Conservation (phyloP, 1,140 invertebrate genomes). For the Pectinophora gossypiella region DNA sequence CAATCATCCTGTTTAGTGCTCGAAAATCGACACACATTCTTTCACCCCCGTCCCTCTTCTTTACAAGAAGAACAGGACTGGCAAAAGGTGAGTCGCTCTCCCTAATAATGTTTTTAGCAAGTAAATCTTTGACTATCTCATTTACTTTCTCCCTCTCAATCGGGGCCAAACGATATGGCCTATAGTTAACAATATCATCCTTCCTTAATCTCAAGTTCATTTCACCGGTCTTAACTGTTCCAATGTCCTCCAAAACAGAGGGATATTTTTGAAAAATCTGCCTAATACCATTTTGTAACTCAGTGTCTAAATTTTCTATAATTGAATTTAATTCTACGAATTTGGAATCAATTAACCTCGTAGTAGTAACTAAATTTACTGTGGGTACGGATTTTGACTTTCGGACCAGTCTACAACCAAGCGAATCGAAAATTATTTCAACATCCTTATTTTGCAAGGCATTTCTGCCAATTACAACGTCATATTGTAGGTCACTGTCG, state of each 20-base stretch:
- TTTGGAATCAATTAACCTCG: neutral
- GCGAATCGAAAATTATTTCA: neutral
- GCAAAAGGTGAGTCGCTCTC: conserved; percentile 30
- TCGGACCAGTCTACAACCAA: neutral
- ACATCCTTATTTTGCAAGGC: neutral
- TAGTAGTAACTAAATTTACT: too few species aligned
- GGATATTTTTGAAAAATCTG: conserved; percentile 1
- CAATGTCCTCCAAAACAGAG: neutral
- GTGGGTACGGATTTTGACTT: neutral
- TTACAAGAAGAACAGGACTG: conserved; percentile 16
- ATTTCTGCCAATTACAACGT: conserved; percentile 6
- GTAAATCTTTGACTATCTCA: conserved; percentile 35
- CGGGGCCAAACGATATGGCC: conserved; percentile 8
- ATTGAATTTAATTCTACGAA: neutral
- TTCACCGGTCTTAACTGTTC: conserved; percentile 5
- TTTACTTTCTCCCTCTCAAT: conserved; percentile 16
- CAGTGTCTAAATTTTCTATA: neutral
- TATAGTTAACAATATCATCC: neutral
- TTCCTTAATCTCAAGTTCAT: conserved; percentile 1
- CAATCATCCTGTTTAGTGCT: conserved; percentile 5
- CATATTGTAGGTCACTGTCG: neutral
- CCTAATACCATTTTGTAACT: conserved; percentile 3
- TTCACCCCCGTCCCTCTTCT: conserved; percentile 18
- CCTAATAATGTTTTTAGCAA: conserved; percentile 39
- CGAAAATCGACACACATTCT: conserved; percentile 13